Evolutionary conservation across 2,113 vertebrate species (phyloP).

Genomic region (Cottus gobio): DNA sequence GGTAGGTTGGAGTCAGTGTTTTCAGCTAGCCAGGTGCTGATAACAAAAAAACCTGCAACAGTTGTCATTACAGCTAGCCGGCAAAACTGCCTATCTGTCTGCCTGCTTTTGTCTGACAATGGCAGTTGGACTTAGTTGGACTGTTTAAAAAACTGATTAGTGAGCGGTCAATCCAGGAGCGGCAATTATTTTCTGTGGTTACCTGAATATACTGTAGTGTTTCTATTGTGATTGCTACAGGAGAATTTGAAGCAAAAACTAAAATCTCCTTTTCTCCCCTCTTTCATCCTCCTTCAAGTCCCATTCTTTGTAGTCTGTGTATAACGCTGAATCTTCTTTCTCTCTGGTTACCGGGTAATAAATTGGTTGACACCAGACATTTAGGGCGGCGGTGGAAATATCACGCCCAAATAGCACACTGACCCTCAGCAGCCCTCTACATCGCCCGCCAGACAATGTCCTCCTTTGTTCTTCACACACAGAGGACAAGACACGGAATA

Average conservation of each 20-base stretch:
- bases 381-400: conserved; percentile 62
- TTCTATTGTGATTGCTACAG: neutral
- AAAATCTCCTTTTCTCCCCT: neutral
- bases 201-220: neutral
- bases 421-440: conserved; percentile 50
- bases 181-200: neutral
- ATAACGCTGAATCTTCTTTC: neutral
- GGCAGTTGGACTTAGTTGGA: neutral
- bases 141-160: neutral
- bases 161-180: neutral
- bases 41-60: neutral
- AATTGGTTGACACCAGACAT: conserved; percentile 65
- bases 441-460: conserved; percentile 20
- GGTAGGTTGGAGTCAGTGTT: neutral
- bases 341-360: conserved; percentile 31
- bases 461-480: conserved; percentile 61
- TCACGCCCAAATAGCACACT: conserved; percentile 66
- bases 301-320: conserved; percentile 12
- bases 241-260: neutral
- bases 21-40: neutral
- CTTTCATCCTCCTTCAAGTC: neutral
- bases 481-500: conserved; percentile 24
- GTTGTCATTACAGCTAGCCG: neutral
- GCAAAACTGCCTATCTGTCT: neutral
- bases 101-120: neutral